Evolutionary conservation across 1,140 invertebrate species (phyloP), one percentile per base, ranked within the genome.

Genomic region (Episyrphus balteatus): DNA sequence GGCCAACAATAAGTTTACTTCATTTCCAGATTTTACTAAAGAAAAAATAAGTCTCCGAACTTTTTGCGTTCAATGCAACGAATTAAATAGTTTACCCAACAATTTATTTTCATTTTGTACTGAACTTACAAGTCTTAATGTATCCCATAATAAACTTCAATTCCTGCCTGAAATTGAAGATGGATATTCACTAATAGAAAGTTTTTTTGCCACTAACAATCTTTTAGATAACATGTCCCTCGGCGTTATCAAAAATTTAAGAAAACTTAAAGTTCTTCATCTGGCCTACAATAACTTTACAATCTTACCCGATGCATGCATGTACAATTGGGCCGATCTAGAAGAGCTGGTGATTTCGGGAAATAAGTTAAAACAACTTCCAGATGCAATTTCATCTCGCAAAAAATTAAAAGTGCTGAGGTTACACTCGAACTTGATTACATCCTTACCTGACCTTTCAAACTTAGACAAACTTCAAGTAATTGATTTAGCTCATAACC

Each of bases 281-380:
- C 72, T 84, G 15, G 84, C 85, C 13, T 87, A 89, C 55, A 91
- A 90, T 59, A 79, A 78, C 40, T 71, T 90, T 15, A 81, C 81
- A 5, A 75, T 71, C 14, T 64, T 91, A 46, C 83, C 85, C 1
- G 82, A 87, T 55, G 81, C 78, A 56, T 86, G 84, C 57, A 75
- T 85, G 34, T 74, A 74, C 21, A 78, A 77, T 48, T 89, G 86
- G 85, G 70, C 73, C 3, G 82, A 88, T 49, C 69, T 91, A 50
- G 84, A 89, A 70, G 86, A 89, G 64, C 63, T 91, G 9, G 80
- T 90, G 2, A 54, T 91, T 13, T 89, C 86, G 11, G 88, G 88
- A 19, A 92, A 92, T 64, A 78, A 80, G 66, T 70, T 92, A 44
- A 75, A 81, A 39, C 78, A 78, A 55, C 71, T 92, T 36, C 87